Evolutionary conservation across 2,113 vertebrate species (phyloP).

Genomic region (Pyrgilauda ruficollis): DNA sequence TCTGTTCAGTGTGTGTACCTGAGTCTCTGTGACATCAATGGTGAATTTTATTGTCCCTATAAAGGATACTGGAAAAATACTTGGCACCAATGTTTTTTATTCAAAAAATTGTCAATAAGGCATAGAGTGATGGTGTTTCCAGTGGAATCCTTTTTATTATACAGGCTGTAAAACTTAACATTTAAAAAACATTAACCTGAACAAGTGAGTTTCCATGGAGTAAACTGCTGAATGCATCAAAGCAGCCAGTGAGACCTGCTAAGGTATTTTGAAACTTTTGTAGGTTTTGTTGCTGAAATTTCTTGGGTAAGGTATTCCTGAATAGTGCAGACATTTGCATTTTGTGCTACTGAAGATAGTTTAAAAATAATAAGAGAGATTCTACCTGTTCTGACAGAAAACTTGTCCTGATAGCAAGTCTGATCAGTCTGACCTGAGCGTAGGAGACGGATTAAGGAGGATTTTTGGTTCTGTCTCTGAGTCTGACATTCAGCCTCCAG

Average conservation of each 20-base stretch:
- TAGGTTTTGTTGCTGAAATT: neutral
- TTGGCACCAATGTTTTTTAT: neutral
- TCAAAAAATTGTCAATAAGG: neutral
- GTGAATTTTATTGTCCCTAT: neutral
- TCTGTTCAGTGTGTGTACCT: neutral
- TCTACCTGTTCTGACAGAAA: neutral
- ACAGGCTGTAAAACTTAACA: neutral
- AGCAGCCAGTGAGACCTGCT: neutral
- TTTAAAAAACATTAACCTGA: neutral
- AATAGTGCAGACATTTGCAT: neutral
- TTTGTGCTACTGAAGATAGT: neutral
- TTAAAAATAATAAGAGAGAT: neutral
- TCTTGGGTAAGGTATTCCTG: neutral
- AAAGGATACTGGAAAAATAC: neutral
- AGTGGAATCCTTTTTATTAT: neutral
- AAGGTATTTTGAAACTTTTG: neutral
- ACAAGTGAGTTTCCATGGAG: neutral
- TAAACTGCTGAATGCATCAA: neutral
- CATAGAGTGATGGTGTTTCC: neutral
- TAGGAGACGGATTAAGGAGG: neutral
- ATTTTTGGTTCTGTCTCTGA: neutral
- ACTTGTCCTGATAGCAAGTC: neutral
- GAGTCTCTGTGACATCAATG: neutral
- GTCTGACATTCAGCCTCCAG: constrained; percentile 15
- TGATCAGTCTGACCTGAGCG: neutral